Evolutionary conservation across 2,888 invertebrate genomes (phyloP).

Genomic region (Apoda limacodes): DNA sequence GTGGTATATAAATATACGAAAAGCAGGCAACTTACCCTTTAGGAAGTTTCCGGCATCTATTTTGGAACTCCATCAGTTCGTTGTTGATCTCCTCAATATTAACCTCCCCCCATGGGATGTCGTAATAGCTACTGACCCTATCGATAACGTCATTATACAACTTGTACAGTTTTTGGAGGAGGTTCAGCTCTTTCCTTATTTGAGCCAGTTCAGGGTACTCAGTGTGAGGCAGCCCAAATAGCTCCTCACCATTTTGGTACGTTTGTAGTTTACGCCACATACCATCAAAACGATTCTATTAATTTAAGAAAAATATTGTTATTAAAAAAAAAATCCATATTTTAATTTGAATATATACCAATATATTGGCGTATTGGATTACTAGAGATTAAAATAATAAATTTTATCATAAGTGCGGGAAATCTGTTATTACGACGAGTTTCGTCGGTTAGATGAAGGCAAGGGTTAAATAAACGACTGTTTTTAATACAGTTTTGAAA

Average conservation of each 20-base stretch:
- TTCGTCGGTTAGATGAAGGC: too few species aligned
- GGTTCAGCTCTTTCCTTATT: constrained; percentile 93
- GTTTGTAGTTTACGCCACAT: constrained; percentile 95
- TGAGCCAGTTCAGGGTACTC: constrained; percentile 94
- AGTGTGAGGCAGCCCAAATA: constrained; percentile 92
- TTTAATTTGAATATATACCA: too few species aligned
- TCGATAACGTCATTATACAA: constrained; percentile 97
- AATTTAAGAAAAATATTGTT: constrained; percentile 19
- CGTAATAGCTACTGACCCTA: constrained; percentile 95
- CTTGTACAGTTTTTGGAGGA: constrained; percentile 94
- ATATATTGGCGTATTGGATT: too few species aligned
- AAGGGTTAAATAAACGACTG: too few species aligned
- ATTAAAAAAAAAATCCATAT: constrained; percentile 2
- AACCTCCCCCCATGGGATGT: constrained; percentile 95
- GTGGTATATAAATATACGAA: too few species aligned
- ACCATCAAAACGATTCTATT: constrained; percentile 92
- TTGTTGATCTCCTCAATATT: constrained; percentile 98
- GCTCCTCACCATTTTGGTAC: constrained; percentile 94
- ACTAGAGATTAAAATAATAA: too few species aligned
- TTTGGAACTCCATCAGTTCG: constrained; percentile 97
- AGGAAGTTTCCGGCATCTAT: constrained; percentile 93
- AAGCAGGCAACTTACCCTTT: constrained; percentile 82
- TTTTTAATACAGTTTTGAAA: too few species aligned
- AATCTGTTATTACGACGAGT: too few species aligned
- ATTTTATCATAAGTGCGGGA: too few species aligned